These are phyloP conservation scores for Apamea monoglypha DNA, from an alignment of 2,888 invertebrate species.

Conservation along the genomic window DNA sequence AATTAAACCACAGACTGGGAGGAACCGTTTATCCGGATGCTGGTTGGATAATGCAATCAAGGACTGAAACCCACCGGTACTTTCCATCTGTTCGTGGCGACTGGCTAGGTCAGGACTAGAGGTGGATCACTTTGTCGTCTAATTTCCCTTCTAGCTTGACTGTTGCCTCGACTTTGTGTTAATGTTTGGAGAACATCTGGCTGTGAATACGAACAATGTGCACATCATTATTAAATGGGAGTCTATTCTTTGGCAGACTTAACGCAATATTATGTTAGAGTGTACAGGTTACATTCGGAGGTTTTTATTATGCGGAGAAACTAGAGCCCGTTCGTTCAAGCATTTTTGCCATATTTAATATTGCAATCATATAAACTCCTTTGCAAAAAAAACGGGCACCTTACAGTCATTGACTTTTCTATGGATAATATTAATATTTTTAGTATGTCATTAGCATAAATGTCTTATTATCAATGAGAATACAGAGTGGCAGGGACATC, in stretches of 20 bases:
- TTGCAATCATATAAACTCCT: background rate
- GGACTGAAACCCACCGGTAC: background rate
- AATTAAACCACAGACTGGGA: background rate
- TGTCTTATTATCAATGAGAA: no score
- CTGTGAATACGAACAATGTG: background rate
- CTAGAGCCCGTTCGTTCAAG: background rate
- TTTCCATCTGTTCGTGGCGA: background rate
- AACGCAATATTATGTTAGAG: background rate
- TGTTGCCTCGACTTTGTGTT: background rate
- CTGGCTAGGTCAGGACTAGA: background rate
- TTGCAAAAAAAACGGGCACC: no score
- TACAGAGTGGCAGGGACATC: no score
- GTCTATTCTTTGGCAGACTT: background rate
- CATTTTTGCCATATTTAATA: background rate
- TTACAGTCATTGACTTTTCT: no score
- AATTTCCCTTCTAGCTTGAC: background rate
- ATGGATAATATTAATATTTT: no score
- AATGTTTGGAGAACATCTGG: background rate
- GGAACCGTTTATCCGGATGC: background rate
- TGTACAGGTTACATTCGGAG: background rate
- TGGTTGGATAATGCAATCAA: background rate
- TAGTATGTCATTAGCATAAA: no score
- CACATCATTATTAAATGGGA: background rate
- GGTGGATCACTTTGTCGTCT: background rate
- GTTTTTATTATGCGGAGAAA: background rate